A percentile compares a stretch with the other conserved stretches of the same genome.
Evolutionary conservation across 1,140 invertebrate species (phyloP).

Genomic region (Pseudomyrmex flavicornis): DNA sequence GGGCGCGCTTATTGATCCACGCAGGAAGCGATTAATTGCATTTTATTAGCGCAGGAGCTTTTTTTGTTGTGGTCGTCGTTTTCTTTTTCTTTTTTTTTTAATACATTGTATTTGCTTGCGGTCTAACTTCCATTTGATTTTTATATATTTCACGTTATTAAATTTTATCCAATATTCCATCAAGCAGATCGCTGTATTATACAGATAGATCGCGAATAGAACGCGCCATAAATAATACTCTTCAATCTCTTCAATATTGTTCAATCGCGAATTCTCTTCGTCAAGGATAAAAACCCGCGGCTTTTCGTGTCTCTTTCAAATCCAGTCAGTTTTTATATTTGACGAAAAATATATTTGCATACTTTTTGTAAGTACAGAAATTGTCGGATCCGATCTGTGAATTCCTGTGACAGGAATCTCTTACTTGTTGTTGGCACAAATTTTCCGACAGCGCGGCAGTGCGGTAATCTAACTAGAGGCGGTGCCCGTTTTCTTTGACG

Average conservation of each 20-base stretch:
- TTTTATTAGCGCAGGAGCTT: not conserved
- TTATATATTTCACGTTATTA: too few species aligned
- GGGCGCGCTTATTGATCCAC: conserved; percentile 14
- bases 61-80: not conserved
- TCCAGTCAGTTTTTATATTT: not conserved
- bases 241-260: too few species aligned
- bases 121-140: too few species aligned
- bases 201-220: too few species aligned
- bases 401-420: not conserved
- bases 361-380: not conserved
- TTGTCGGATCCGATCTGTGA: not conserved
- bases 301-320: not conserved
- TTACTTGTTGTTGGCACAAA: conserved; percentile 23
- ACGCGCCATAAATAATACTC: too few species aligned
- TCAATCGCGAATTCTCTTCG: too few species aligned
- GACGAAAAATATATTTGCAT: not conserved
- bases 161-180: too few species aligned
- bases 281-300: too few species aligned
- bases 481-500: conserved; percentile 71
- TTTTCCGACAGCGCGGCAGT: not conserved
- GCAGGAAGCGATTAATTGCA: conserved; percentile 24
- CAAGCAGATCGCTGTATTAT: too few species aligned
- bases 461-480: conserved; percentile 22
- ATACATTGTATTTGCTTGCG: not conserved
- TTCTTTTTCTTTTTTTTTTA: not conserved